phyloP scores from a whole-genome alignment of 2,113 vertebrate genomes.

The Manacus vitellinus region DNA sequence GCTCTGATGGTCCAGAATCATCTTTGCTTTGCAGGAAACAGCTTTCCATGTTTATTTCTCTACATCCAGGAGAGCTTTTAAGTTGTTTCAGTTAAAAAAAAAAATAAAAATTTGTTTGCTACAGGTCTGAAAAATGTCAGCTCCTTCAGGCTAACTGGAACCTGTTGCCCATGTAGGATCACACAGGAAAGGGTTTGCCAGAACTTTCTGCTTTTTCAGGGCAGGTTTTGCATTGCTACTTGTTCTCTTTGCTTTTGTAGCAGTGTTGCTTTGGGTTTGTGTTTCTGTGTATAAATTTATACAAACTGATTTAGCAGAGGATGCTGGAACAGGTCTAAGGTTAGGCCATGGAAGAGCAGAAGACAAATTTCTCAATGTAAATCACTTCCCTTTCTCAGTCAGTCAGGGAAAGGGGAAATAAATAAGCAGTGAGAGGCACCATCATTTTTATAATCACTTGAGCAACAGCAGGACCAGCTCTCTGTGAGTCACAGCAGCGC shows the following conservation, averaged over 20 bases:
- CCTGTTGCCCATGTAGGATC: not conserved
- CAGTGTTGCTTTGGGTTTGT: not conserved
- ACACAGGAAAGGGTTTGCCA: accelerated
- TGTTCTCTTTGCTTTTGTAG: not conserved
- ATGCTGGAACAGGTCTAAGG: not conserved
- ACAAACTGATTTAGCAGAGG: not conserved
- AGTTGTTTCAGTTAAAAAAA: not conserved
- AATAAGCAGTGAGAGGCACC: not conserved
- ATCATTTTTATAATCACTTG: not conserved
- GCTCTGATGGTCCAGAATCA: accelerated
- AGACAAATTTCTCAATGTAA: not conserved
- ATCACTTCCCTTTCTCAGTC: not conserved
- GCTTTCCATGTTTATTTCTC: not conserved
- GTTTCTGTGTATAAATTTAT: not conserved
- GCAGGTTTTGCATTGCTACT: not conserved
- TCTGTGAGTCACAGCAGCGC: not conserved
- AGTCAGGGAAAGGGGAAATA: not conserved
- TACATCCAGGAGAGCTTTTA: not conserved
- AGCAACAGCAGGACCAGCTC: not conserved
- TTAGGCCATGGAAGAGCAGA: not conserved
- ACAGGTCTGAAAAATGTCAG: not conserved
- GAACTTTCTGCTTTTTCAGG: not conserved
- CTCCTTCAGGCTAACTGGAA: not conserved
- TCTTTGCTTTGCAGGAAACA: not conserved
- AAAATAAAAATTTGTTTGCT: not conserved